phyloP scores from a whole-genome alignment of 2,113 vertebrate genomes.

The Syrmaticus mikado region DNA sequence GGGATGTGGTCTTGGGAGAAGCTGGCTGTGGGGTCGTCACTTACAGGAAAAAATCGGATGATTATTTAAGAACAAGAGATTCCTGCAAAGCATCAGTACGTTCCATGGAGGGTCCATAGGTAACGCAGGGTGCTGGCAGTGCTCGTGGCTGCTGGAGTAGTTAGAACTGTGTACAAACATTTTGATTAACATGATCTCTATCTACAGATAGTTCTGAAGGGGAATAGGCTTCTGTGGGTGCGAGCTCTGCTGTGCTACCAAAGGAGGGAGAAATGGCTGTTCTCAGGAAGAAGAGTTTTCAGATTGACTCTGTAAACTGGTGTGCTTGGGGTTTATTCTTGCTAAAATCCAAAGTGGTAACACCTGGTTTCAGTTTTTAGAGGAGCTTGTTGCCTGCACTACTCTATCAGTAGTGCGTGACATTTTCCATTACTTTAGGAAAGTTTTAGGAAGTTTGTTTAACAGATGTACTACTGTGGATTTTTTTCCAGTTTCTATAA shows the following conservation, averaged over 20 bases:
- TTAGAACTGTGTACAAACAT: not conserved
- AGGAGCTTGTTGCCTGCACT: not conserved
- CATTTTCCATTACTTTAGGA: constrained; percentile 54
- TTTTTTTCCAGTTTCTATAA: constrained; percentile 45
- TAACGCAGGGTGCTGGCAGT: not conserved
- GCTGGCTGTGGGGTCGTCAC: not conserved
- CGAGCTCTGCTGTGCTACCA: not conserved
- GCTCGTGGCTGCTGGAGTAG: not conserved
- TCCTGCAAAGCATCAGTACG: not conserved
- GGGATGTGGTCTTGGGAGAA: not conserved
- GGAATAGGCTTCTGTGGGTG: not conserved
- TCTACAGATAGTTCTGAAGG: not conserved
- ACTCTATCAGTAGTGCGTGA: constrained; percentile 30
- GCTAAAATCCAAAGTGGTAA: not conserved
- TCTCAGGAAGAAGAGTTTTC: not conserved
- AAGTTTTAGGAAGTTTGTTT: constrained; percentile 37
- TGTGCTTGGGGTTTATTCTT: not conserved
- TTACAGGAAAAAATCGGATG: not conserved
- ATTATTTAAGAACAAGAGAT: not conserved
- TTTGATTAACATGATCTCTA: not conserved
- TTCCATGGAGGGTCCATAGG: not conserved
- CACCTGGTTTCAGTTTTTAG: constrained; percentile 52
- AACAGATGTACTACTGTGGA: constrained; percentile 49
- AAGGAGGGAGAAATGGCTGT: not conserved
- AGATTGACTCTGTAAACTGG: not conserved